Base-by-base conservation (phyloP, 1,140 invertebrate species). In the Neuroterus valhalla region DNA sequence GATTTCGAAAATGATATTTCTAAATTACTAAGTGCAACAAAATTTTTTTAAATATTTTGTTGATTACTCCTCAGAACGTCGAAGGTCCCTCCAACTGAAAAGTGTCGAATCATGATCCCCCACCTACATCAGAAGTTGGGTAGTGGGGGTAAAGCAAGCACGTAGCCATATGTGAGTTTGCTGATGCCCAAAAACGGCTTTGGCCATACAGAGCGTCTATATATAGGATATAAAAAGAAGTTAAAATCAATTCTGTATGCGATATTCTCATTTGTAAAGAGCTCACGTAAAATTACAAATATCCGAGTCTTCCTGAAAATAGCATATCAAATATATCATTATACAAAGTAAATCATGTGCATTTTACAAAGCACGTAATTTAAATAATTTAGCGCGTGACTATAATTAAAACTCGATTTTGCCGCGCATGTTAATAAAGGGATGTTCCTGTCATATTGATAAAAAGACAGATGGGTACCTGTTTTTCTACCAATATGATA, bases 261-360 rank as follows among this genome's bases (percentile, higher is more conserved):
- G 31, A 21, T 50, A 62, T 62, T 62, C 55, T 62, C 55, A 62
- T 62, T 23, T 62, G 55, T 62, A 62, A 62, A 62, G 55, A 62
- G 55, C 55, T 62, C 55, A 62, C 55, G 55, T 62, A 62, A 38
- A 62, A 4, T 62, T 62, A 62, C 14, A 31, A 62, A 62, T 62
- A 62, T 62, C 55, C 55, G 31, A 62, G 55, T 62, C 55, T 62
- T 62, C 55, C 55, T 62, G 55, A 62, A 62, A 62, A 23, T 62
- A 62, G 55, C 55, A 62, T 62, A 62, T 62, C 55, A 62, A 62
- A 62, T 62, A 48, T 62, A 62, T 62, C 26, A 62, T 62, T 50
- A 62, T 62, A 62, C 15, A 62, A 14, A 62, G 26, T 62, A 38
- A 31, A 15, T 62, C 14, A 62, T 62, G 26, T 62, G 31, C 17